A percentile compares a stretch with the other conserved stretches of the same genome.
Conservation (phyloP, 2,888 invertebrate species). For the Danaus chrysippus region DNA sequence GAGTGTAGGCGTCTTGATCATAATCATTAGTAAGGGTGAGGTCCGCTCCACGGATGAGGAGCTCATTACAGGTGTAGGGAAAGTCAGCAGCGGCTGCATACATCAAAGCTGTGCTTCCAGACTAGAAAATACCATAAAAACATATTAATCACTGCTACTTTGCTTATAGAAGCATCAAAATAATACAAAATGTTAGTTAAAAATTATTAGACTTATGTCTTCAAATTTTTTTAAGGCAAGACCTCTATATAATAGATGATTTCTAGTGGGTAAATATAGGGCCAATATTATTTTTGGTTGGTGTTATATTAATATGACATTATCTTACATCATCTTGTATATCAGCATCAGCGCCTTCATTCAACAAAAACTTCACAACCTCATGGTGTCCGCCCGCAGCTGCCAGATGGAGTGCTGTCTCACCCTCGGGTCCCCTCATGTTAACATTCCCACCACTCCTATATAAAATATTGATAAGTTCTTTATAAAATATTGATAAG, state of each 20-base stretch:
- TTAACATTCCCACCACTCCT: slow-evolving; percentile 88
- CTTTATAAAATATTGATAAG: background rate
- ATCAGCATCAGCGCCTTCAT: slow-evolving; percentile 87
- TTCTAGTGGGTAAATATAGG: too few species aligned
- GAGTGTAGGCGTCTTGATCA: slow-evolving; percentile 90
- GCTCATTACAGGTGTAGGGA: slow-evolving; percentile 91
- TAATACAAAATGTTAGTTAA: too few species aligned
- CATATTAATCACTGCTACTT: background rate
- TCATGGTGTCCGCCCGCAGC: slow-evolving; percentile 94
- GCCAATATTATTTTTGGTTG: too few species aligned
- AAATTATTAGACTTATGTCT: too few species aligned
- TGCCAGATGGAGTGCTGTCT: slow-evolving; percentile 89
- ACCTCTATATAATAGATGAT: too few species aligned
- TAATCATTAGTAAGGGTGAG: slow-evolving; percentile 88
- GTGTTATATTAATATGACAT: background rate
- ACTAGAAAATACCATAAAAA: slow-evolving; percentile 67
- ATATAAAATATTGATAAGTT: slow-evolving; percentile 12
- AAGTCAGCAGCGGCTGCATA: slow-evolving; percentile 95
- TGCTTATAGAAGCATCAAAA: too few species aligned
- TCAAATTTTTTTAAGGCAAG: too few species aligned
- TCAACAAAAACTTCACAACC: slow-evolving; percentile 88
- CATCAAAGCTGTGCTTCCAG: slow-evolving; percentile 94
- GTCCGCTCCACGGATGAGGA: slow-evolving; percentile 89
- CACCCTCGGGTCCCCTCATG: slow-evolving; percentile 86
- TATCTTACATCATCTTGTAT: slow-evolving; percentile 87